phyloP scores from a whole-genome alignment of 2,797 vertebrate genomes.

The Sparus aurata region DNA sequence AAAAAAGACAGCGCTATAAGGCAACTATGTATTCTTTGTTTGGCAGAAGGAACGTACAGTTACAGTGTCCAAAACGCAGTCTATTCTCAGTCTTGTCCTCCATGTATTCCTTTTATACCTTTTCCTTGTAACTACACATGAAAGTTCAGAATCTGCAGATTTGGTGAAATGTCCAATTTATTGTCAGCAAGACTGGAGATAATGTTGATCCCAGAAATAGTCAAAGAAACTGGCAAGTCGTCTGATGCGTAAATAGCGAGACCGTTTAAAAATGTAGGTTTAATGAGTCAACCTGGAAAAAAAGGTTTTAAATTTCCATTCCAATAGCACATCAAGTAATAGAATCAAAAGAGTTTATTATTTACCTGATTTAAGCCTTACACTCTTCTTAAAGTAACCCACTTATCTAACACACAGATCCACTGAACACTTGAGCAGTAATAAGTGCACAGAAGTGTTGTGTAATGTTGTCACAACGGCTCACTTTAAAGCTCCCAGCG shows the following conservation, averaged over 20 bases:
- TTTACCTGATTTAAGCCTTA: background rate
- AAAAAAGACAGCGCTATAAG: conserved; percentile 1
- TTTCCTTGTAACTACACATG: background rate
- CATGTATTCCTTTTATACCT: background rate
- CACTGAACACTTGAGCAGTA: conserved; percentile 1
- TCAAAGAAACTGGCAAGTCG: background rate
- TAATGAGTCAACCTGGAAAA: background rate
- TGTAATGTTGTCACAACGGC: conserved; percentile 32
- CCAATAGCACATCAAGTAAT: background rate
- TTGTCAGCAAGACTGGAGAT: background rate
- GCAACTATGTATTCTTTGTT: conserved; percentile 6
- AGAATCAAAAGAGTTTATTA: conserved; percentile 2
- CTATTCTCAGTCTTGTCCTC: background rate
- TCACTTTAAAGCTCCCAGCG: conserved; percentile 22
- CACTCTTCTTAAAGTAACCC: conserved; percentile 15
- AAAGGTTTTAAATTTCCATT: background rate
- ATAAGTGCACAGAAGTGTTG: background rate
- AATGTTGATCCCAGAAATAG: background rate
- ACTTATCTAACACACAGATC: background rate
- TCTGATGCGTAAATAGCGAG: background rate
- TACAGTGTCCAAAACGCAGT: background rate
- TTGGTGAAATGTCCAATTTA: background rate
- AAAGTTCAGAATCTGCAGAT: background rate
- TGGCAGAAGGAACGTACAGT: background rate
- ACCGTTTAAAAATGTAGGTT: background rate